A percentile compares a stretch with the other conserved stretches of the same genome.
Evolutionary conservation across 1,140 invertebrate species (phyloP).

Genomic region (Mylabris phalerata): DNA sequence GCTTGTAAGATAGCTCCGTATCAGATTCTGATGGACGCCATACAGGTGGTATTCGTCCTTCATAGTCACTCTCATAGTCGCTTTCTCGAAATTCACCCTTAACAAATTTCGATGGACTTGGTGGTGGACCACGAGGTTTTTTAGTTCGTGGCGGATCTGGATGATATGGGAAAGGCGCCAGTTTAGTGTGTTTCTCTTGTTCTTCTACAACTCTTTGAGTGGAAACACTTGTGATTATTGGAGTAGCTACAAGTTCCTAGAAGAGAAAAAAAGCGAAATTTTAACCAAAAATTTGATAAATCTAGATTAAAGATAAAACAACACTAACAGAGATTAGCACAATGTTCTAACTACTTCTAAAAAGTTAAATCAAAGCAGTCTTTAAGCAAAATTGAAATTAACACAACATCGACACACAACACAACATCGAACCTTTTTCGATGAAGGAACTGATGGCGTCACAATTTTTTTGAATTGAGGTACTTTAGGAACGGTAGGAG

Average conservation of each 20-base stretch:
- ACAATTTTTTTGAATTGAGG: conserved; percentile 31
- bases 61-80: conserved; percentile 70
- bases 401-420: conserved; percentile 7
- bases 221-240: conserved; percentile 39
- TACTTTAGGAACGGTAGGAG: conserved; percentile 26
- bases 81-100: conserved; percentile 63
- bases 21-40: conserved; percentile 53
- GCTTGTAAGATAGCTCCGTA: conserved; percentile 49
- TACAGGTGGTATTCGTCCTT: conserved; percentile 53
- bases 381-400: too few relatives aligned
- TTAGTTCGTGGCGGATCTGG: conserved; percentile 40
- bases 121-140: conserved; percentile 39
- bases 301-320: too few relatives aligned
- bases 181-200: conserved; percentile 38
- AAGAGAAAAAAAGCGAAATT: conserved; percentile 12
- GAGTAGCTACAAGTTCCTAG: conserved; percentile 43
- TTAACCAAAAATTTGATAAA: too few relatives aligned
- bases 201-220: conserved; percentile 31
- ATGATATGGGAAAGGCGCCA: conserved; percentile 47
- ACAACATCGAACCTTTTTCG: conserved; percentile 39
- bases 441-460: conserved; percentile 26
- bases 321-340: too few relatives aligned
- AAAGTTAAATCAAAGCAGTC: too few relatives aligned
- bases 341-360: too few relatives aligned
- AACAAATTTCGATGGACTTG: conserved; percentile 59